Percentiles rank a stretch among this genome's conserved stretches.
These are phyloP conservation scores for Lasioglossum vierecki DNA, from an alignment of 2,888 invertebrate genomes.

Conservation along the genomic window DNA sequence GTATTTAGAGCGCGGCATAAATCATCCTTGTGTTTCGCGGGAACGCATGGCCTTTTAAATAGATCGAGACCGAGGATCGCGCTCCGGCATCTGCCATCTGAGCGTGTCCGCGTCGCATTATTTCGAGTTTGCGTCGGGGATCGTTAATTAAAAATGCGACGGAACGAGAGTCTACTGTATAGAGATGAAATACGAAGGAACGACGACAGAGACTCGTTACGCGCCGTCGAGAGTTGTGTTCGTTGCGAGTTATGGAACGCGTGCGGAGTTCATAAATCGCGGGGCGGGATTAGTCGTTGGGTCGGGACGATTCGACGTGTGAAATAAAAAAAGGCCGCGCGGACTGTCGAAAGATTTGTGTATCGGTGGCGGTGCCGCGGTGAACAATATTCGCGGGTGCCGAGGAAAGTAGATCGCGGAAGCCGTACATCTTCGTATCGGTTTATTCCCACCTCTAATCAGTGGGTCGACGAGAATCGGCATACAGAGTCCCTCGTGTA, in stretches of 20 bases:
- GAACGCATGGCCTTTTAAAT: constrained; percentile 65
- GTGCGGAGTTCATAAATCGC: constrained; percentile 27
- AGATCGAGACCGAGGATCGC: constrained; percentile 50
- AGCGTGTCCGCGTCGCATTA: constrained; percentile 7
- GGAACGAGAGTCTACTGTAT: background rate
- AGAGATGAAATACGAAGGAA: background rate
- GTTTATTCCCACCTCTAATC: constrained; percentile 74
- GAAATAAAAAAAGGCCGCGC: background rate
- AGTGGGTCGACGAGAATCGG: constrained; percentile 62
- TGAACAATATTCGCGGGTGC: constrained; percentile 13
- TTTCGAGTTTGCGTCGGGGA: background rate
- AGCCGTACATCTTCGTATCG: constrained; percentile 64
- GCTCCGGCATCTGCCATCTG: constrained; percentile 21
- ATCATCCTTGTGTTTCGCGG: constrained; percentile 59
- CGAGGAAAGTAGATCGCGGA: constrained; percentile 60
- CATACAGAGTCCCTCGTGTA: constrained; percentile 67
- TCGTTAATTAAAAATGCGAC: constrained; percentile 34
- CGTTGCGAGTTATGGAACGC: background rate
- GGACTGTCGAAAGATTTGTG: constrained; percentile 8
- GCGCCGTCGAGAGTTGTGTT: background rate
- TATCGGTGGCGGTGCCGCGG: background rate
- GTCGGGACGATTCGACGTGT: background rate
- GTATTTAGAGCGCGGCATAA: constrained; percentile 55
- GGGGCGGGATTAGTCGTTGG: background rate
- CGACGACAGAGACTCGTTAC: background rate